Evolutionary conservation across 1,140 invertebrate species (phyloP), one percentile per base, ranked within the genome.

Genomic region (Aculops lycopersici): DNA sequence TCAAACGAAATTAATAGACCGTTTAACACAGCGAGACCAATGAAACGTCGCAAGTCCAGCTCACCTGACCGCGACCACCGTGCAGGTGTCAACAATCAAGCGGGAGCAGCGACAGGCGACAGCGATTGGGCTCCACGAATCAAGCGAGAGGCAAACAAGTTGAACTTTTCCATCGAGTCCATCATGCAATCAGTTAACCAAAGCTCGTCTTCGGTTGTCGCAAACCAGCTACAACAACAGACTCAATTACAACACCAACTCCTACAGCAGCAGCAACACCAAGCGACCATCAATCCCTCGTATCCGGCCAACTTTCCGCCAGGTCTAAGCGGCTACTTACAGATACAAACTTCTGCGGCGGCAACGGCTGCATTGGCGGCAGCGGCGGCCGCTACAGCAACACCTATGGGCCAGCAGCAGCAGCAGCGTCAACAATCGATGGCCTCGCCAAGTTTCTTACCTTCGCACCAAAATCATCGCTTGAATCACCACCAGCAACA

Each of bases 141-240:
- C 24, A 31, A 8, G 24, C 8, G 24, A 31, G n/a, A 8, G 24
- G n/a, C 24, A 31, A 8, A 8, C 8, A 31, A 31, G n/a, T 83
- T 77, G 47, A 77, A 84, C 59, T 84, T 84, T 62, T 80, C 76
- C 44, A 84, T 84, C 51, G 77, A 76, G 20, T 78, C 79, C 36
- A 83, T 84, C 51, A 83, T 84, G 75, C 24, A 31, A 31, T 8
- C 8, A n/a, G 24, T n/a, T n/a, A 31, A 8, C 8, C 8, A n/a
- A 8, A 8, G n/a, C 8, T 8, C n/a, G 24, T 8, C n/a, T 8
- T n/a, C 24, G 8, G 24, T 31, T n/a, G 24, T n/a, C 8, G 24
- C 24, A n/a, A n/a, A n/a, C 24, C 24, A 31, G n/a, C 24, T 31
- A 31, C 24, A 31, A n/a, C 24, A 31, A n/a, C 8, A 31, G 8